Evolutionary conservation across 1,140 invertebrate genomes (phyloP).

Genomic region (Solenopsis fugax): DNA sequence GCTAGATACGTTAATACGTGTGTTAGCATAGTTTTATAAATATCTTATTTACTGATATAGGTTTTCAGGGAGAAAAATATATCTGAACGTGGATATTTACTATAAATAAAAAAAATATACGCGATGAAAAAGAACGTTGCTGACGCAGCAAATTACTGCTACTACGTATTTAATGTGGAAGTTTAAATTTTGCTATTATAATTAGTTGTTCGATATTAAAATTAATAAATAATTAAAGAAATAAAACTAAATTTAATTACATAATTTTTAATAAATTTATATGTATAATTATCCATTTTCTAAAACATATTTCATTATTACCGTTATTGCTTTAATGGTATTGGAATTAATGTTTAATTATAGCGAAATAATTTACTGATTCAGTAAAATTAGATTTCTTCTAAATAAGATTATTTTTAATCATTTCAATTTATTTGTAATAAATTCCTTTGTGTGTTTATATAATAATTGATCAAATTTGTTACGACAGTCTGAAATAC

Average conservation of each 20-base stretch:
- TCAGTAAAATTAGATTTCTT: not conserved
- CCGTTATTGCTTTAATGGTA: not conserved
- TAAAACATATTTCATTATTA: constrained; percentile 6
- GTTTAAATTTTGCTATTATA: not conserved
- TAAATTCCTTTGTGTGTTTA: not conserved
- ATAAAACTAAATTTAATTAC: not conserved
- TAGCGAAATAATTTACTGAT: not conserved
- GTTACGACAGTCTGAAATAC: not conserved
- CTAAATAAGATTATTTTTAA: constrained; percentile 5
- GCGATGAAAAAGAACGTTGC: constrained; percentile 1
- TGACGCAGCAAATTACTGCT: not conserved
- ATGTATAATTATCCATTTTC: not conserved
- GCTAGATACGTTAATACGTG: not conserved
- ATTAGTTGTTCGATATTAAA: not conserved
- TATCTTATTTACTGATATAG: constrained; percentile 46
- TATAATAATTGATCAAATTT: constrained; percentile 14
- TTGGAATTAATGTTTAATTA: constrained; percentile 1
- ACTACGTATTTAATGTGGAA: not conserved
- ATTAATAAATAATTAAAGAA: constrained; percentile 16
- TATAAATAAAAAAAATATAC: not conserved
- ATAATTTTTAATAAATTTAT: constrained; percentile 19
- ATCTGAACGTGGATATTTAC: constrained; percentile 10
- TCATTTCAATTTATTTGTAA: not conserved
- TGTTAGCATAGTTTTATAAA: constrained; percentile 21
- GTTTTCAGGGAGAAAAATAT: not conserved